Conservation (phyloP, 1,140 invertebrate genomes). For the Melitaea cinxia region DNA sequence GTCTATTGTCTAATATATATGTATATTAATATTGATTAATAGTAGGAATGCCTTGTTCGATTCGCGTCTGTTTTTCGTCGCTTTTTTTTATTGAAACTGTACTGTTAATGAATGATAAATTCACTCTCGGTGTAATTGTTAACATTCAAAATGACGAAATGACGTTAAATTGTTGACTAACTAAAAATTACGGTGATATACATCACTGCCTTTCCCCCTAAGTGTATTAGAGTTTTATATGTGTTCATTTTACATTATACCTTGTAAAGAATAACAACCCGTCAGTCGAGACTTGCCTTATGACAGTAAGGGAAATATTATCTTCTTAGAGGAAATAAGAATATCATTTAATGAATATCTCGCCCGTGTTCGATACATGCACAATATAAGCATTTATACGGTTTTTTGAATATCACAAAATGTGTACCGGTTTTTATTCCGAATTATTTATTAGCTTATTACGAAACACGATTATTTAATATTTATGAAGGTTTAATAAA, state of each 20-base stretch:
- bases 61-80: conserved; percentile 67
- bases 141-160: conserved; percentile 54
- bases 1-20: conserved; percentile 76
- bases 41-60: conserved; percentile 71
- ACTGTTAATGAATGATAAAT: conserved; percentile 55
- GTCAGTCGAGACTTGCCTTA: conserved; percentile 58
- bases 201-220: conserved; percentile 66
- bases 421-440: conserved; percentile 25
- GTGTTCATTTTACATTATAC: conserved; percentile 60
- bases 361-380: conserved; percentile 23
- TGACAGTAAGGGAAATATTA: conserved; percentile 2
- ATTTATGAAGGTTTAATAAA: not conserved
- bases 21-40: conserved; percentile 49
- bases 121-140: conserved; percentile 60
- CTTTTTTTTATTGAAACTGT: conserved; percentile 65
- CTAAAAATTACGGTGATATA: conserved; percentile 52
- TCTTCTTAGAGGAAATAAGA: not conserved
- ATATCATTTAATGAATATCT: conserved; percentile 3
- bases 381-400: conserved; percentile 48
- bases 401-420: conserved; percentile 34
- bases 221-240: conserved; percentile 51
- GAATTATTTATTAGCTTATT: conserved; percentile 27
- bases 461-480: conserved; percentile 7
- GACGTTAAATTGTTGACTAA: conserved; percentile 57
- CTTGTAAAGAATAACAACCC: conserved; percentile 27